Conservation (phyloP, 2,113 vertebrate genomes). For the Tachysurus vachellii region DNA sequence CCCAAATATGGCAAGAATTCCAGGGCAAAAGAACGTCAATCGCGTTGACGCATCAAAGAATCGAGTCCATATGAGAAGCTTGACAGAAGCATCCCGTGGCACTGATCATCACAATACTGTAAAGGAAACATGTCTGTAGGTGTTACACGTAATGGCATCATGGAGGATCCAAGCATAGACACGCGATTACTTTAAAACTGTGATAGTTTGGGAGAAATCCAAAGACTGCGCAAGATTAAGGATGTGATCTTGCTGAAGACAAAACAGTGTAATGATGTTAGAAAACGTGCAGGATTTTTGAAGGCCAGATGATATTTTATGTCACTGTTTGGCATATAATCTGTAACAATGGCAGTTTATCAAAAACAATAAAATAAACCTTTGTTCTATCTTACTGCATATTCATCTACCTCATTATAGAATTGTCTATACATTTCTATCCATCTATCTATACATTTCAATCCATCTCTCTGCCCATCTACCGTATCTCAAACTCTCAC, state of each 20-base stretch:
- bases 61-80: not conserved
- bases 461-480: not conserved
- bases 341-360: not conserved
- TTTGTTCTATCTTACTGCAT: no score
- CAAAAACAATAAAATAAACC: not conserved
- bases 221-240: not conserved
- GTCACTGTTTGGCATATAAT: not conserved
- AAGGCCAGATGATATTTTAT: not conserved
- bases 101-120: not conserved
- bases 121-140: not conserved
- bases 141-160: not conserved
- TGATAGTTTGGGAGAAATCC: not conserved
- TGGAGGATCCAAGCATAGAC: not conserved
- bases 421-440: no score
- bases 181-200: not conserved
- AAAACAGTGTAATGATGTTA: not conserved
- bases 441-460: no score
- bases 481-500: not conserved
- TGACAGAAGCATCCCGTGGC: not conserved
- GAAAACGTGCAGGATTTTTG: not conserved
- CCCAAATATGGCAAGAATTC: not conserved
- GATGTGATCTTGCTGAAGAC: not conserved
- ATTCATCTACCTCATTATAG: not conserved
- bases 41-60: not conserved
- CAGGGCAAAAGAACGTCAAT: not conserved